phyloP scores from a whole-genome alignment of 1,140 invertebrate species.

The Wiebesia pumilae region DNA sequence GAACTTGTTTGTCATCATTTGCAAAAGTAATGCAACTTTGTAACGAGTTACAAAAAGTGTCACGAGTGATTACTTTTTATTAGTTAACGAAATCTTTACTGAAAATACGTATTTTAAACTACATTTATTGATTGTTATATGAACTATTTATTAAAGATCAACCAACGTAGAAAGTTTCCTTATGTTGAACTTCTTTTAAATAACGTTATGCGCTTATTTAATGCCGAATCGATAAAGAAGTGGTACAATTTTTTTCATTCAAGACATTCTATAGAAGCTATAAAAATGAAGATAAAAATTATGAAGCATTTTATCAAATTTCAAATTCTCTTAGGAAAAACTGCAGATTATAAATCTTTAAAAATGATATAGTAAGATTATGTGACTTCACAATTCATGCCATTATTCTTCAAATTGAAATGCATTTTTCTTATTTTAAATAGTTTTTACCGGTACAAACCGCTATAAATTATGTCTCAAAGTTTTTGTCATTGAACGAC shows the following conservation, averaged over 20 bases:
- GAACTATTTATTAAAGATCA: neutral
- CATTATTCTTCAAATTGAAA: constrained; percentile 34
- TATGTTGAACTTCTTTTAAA: neutral
- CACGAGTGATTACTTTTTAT: neutral
- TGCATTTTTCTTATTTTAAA: constrained; percentile 34
- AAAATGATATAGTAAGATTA: neutral
- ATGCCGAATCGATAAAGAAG: neutral
- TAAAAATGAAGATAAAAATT: neutral
- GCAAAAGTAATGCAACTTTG: too few relatives aligned
- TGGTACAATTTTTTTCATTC: neutral
- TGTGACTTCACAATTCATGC: constrained; percentile 2
- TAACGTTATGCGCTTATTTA: neutral
- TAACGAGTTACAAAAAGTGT: neutral
- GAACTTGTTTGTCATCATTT: too few relatives aligned
- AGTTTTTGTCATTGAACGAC: constrained; percentile 3
- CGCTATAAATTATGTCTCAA: constrained; percentile 35
- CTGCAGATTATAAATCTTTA: neutral
- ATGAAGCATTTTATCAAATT: neutral
- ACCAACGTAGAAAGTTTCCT: neutral
- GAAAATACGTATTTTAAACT: too few relatives aligned
- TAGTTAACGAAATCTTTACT: neutral
- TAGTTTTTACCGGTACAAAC: neutral
- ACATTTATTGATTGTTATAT: neutral
- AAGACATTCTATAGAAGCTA: neutral
- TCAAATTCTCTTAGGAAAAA: neutral